A percentile compares a stretch with the other conserved stretches of the same genome.
phyloP scores from a whole-genome alignment of 2,888 invertebrate genomes.

The Ethmia dodecea region DNA sequence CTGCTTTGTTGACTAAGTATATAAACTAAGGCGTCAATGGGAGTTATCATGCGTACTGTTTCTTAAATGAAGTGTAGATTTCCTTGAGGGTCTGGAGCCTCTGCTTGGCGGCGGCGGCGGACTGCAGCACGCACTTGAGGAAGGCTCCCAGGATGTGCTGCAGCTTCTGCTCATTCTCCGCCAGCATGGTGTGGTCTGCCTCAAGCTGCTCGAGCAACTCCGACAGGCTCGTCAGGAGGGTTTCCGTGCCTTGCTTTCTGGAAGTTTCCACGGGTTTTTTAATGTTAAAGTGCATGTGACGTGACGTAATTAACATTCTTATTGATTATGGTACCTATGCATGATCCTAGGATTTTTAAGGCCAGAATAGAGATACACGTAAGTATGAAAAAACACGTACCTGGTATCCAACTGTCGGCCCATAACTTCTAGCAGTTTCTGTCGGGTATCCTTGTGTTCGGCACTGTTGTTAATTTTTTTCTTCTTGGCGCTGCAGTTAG shows the following conservation, averaged over 20 bases:
- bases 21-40: background rate
- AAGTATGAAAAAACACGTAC: conserved; percentile 1
- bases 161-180: conserved; percentile 10
- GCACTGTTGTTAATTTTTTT: conserved; percentile 1
- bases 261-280: background rate
- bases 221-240: conserved; percentile 1
- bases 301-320: background rate
- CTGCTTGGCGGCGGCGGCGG: conserved; percentile 4
- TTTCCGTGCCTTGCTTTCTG: conserved; percentile 6
- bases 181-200: conserved; percentile 5
- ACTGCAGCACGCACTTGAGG: conserved; percentile 10
- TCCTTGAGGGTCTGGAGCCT: conserved; percentile 5
- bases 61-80: conserved; percentile 4
- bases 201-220: conserved; percentile 7
- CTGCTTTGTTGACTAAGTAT: background rate
- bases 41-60: conserved; percentile 36
- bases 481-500: background rate
- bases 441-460: conserved; percentile 5
- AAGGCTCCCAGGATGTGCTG: conserved; percentile 5
- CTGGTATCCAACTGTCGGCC: conserved; percentile 5
- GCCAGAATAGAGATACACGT: background rate
- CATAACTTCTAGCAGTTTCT: conserved; percentile 9
- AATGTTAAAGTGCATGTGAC: background rate
- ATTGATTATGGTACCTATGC: no score
- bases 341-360: background rate